phyloP scores from a whole-genome alignment of 1,140 invertebrate species.

The Dinoponera quadriceps region DNA sequence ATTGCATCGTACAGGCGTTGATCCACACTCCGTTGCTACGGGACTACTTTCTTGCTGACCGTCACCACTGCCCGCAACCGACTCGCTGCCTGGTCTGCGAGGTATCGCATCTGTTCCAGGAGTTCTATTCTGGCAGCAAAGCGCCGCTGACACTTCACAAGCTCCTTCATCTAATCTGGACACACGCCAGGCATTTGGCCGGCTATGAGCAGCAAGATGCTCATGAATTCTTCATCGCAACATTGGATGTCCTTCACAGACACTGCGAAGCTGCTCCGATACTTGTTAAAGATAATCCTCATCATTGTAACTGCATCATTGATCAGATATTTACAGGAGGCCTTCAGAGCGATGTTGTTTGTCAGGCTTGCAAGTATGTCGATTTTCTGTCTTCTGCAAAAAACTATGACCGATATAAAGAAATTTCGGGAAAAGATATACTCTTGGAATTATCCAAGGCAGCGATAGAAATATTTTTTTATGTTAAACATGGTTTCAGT shows the following conservation, averaged over 20 bases:
- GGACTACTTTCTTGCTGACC: conserved; percentile 98
- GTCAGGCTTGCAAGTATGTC: conserved; percentile 95
- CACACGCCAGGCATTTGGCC: conserved; percentile 96
- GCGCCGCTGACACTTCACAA: conserved; percentile 95
- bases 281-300: conserved; percentile 86
- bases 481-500: too few species aligned
- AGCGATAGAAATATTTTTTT: too few species aligned
- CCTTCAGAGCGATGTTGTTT: conserved; percentile 98
- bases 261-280: conserved; percentile 88
- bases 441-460: too few species aligned
- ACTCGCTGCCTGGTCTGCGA: conserved; percentile 96
- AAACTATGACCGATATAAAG: too few species aligned
- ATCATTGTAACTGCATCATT: conserved; percentile 97
- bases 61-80: conserved; percentile 92
- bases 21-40: conserved; percentile 97
- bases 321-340: conserved; percentile 99
- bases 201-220: conserved; percentile 99
- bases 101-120: conserved; percentile 93
- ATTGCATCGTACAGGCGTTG: conserved; percentile 97
- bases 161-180: conserved; percentile 97
- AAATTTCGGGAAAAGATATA: too few species aligned
- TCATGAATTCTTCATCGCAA: conserved; percentile 99
- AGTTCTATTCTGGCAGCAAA: conserved; percentile 97
- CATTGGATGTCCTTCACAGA: conserved; percentile 95
- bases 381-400: background rate